Evolutionary conservation across 2,113 vertebrate genomes (phyloP).

Genomic region (Empidonax alnorum): DNA sequence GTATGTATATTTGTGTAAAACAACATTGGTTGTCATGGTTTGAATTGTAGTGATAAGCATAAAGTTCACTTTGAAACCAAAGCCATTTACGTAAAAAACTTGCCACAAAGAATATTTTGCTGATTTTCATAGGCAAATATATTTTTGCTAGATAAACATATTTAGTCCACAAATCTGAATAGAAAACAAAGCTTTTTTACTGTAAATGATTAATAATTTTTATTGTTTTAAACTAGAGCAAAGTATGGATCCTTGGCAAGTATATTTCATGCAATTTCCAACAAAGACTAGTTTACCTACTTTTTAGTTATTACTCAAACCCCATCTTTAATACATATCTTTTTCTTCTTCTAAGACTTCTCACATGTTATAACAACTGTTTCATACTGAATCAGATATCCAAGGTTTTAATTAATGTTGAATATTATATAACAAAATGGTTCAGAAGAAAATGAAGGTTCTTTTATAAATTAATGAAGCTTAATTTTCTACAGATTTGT

Average conservation of each 20-base stretch:
- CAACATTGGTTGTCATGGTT: conserved; percentile 54
- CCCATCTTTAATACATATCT: background rate
- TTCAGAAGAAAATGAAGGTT: background rate
- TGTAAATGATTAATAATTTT: background rate
- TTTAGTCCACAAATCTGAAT: background rate
- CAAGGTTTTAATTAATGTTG: background rate
- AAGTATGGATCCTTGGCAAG: background rate
- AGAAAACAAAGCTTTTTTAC: background rate
- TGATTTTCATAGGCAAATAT: background rate
- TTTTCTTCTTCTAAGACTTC: background rate
- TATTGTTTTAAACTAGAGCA: background rate
- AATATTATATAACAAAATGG: background rate
- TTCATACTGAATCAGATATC: background rate
- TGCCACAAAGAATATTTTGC: background rate
- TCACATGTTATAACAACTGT: background rate
- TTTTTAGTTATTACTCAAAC: background rate
- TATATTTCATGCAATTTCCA: background rate
- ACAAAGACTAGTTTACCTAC: background rate
- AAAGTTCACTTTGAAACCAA: conserved; percentile 27
- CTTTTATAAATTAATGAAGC: background rate
- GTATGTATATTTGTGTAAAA: conserved; percentile 58
- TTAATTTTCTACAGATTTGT: background rate
- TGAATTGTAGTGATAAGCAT: conserved; percentile 24
- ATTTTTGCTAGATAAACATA: background rate
- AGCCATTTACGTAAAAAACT: background rate